Evolutionary conservation across 2,888 invertebrate genomes (phyloP).

Genomic region (Lochmaea crataegi): DNA sequence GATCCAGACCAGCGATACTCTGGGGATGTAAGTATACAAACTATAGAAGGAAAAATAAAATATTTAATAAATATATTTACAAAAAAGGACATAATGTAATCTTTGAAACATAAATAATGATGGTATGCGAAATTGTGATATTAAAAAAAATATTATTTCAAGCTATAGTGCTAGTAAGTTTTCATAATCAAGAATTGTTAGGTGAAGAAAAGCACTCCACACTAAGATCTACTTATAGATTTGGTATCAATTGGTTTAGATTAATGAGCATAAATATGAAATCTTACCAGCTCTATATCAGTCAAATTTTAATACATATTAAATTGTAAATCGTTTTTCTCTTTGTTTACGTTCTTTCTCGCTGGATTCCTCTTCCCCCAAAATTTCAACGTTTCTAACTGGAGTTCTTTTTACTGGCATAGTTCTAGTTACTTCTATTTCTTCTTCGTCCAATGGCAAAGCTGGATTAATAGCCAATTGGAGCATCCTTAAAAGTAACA

Average conservation of each 20-base stretch:
- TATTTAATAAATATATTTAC: slow-evolving; percentile 23
- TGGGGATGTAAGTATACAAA: background rate
- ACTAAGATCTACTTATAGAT: too few species aligned
- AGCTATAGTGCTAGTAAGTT: background rate
- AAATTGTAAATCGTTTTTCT: slow-evolving; percentile 1
- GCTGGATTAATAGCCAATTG: slow-evolving; percentile 78
- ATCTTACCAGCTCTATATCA: background rate
- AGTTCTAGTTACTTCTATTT: slow-evolving; percentile 64
- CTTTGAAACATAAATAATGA: slow-evolving; percentile 16
- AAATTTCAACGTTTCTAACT: slow-evolving; percentile 78
- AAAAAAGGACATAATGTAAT: background rate
- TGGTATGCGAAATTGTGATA: background rate
- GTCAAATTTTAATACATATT: background rate
- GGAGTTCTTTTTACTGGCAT: slow-evolving; percentile 70
- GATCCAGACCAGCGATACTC: too few species aligned
- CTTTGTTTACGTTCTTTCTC: slow-evolving; percentile 22
- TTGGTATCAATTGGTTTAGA: too few species aligned
- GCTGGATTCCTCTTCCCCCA: slow-evolving; percentile 72
- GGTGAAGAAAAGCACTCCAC: too few species aligned
- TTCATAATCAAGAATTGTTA: background rate
- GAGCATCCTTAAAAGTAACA: slow-evolving; percentile 77
- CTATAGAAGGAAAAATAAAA: background rate
- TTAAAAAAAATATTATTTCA: background rate
- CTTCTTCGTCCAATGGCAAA: slow-evolving; percentile 61
- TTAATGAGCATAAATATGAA: background rate